Evolutionary conservation across 2,797 vertebrate species (phyloP).

Genomic region (Chrysocyon brachyurus): DNA sequence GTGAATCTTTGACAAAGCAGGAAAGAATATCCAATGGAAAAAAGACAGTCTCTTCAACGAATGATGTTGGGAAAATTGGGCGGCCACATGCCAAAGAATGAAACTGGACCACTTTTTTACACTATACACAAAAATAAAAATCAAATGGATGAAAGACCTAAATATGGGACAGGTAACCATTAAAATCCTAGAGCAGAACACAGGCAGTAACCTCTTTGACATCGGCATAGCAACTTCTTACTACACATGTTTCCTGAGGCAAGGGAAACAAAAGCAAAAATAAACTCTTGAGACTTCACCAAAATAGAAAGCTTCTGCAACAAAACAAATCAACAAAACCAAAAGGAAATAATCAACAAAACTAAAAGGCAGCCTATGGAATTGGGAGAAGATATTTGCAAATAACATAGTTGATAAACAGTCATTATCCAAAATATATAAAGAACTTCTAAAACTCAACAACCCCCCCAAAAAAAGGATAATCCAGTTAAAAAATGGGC

Average conservation of each 20-base stretch:
- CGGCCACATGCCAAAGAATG: neutral
- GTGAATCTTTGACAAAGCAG: neutral
- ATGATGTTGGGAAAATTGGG: neutral
- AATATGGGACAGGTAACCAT: neutral
- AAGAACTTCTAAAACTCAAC: neutral
- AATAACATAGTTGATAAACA: neutral
- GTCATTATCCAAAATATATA: neutral
- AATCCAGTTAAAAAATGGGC: neutral
- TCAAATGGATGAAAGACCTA: neutral
- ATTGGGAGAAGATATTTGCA: neutral
- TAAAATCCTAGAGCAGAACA: neutral
- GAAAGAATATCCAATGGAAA: neutral
- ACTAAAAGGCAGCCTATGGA: neutral
- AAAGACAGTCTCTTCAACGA: neutral
- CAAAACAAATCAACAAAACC: neutral
- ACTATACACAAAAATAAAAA: neutral
- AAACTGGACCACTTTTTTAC: neutral
- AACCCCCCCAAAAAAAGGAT: neutral
- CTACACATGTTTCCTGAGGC: neutral
- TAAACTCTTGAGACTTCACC: neutral
- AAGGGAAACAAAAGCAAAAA: neutral
- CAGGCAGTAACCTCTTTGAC: neutral
- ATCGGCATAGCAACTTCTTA: neutral
- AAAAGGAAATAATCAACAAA: neutral
- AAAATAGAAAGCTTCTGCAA: neutral